phyloP scores from a whole-genome alignment of 2,888 invertebrate species.

The Malachius bipustulatus region DNA sequence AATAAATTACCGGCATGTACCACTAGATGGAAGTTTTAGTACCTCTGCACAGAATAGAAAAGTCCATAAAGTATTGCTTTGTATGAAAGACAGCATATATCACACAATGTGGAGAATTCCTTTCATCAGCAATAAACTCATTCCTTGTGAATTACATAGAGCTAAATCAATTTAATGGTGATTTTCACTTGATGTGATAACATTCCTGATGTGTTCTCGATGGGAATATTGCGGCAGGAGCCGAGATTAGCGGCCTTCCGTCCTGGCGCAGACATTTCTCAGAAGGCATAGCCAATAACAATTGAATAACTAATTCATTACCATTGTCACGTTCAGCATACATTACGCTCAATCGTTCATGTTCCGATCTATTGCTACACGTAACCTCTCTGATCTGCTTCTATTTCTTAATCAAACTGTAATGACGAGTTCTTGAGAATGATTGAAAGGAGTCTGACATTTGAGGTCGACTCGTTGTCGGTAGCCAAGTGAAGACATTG shows the following conservation, averaged over 20 bases:
- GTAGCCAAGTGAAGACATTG: no score
- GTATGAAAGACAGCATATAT: conserved; percentile 26
- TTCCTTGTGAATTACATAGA: conserved; percentile 23
- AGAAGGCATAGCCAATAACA: neutral
- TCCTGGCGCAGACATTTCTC: conserved; percentile 2
- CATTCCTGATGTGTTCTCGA: conserved; percentile 24
- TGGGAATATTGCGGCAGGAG: conserved; percentile 26
- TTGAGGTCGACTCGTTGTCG: no score
- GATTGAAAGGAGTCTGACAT: no score
- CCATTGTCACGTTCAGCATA: conserved; percentile 1
- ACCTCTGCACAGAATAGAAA: conserved; percentile 15
- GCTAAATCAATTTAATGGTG: conserved; percentile 31
- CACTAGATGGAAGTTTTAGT: no score
- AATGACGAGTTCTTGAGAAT: no score
- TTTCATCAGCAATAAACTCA: conserved; percentile 26
- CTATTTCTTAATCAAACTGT: no score
- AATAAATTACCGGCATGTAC: no score
- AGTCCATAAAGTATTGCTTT: conserved; percentile 19
- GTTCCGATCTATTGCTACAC: no score
- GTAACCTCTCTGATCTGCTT: no score
- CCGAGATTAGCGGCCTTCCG: conserved; percentile 14
- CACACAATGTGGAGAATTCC: conserved; percentile 30
- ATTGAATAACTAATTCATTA: conserved; percentile 2
- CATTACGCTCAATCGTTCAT: conserved; percentile 1
- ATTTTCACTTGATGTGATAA: conserved; percentile 29